Base-by-base conservation (phyloP, 2,797 vertebrate species). In the Hypotaenidia philippensis region DNA sequence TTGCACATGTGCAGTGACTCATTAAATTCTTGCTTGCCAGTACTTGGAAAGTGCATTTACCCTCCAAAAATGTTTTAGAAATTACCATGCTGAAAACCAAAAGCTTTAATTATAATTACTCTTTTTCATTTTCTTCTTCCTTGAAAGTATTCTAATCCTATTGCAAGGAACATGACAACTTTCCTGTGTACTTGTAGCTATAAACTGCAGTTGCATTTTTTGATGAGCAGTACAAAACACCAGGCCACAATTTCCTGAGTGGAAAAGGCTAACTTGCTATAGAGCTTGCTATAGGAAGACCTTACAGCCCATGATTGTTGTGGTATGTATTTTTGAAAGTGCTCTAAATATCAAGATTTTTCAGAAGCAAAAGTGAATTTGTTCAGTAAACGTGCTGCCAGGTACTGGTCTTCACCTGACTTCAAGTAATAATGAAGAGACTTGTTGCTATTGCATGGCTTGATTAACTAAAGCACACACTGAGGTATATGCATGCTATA, bases 1-100 rank as follows among this genome's bases (percentile, higher is more conserved):
- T 96, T 97, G 97, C 98, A 98, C 97, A 97, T 98, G 97, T 97
- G 97, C 94, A 70, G 94, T 97, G 97, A 97, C 96, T 97, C 97
- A 97, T 94, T 96, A 97, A 98, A 96, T 97, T 96, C 92, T 94
- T 96, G 91, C 96, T 90, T 97, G 94, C 93, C 96, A 92, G 77
- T 95, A 93, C 71, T 79, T 89, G 85, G 84, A 77, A 97, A 93
- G 75, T 93, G 59, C 96, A 94, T 96, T 98, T 97, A 94, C 94
- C 93, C 96, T 97, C 97, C 96, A 96, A 87, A 97, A 97, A 93
- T 90, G 93, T 95, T 96, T 91, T 90, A 82, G 94, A 94, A 94
- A 94, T 97, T 93, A 96, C 25, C 94, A 36, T 79, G 49, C 90
- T 96, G 94, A 81, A 93, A 95, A 97, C 55, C 70, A 88, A 95